These are phyloP conservation scores for Drosophila sturtevanti DNA, from an alignment of 1,140 invertebrate genomes.

Conservation along the genomic window DNA sequence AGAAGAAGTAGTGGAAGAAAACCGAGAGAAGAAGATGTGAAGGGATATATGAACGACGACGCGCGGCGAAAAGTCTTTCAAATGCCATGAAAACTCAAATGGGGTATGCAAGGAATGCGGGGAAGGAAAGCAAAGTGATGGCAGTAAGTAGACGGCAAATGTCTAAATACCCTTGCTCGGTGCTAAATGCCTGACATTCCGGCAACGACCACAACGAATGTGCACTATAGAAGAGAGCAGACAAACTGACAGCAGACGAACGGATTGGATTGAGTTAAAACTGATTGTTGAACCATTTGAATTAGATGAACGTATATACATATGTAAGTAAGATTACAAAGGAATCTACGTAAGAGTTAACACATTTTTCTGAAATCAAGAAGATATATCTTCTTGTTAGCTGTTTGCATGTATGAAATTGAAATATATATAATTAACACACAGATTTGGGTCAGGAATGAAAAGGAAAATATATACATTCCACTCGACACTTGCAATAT, in stretches of 20 bases:
- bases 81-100: neutral
- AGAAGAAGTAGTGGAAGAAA: slow-evolving; percentile 22
- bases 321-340: neutral
- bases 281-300: neutral
- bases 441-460: neutral
- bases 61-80: neutral
- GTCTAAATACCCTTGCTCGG: slow-evolving; percentile 76
- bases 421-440: too few species aligned
- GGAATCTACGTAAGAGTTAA: too few species aligned
- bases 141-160: slow-evolving; percentile 70
- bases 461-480: neutral
- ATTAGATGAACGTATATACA: neutral
- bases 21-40: slow-evolving; percentile 5
- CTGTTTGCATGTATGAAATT: too few species aligned
- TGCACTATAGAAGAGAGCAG: neutral
- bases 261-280: slow-evolving; percentile 1
- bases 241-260: slow-evolving; percentile 10
- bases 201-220: slow-evolving; percentile 58
- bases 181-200: slow-evolving; percentile 75
- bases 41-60: neutral
- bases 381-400: too few species aligned
- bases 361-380: too few species aligned
- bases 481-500: slow-evolving; percentile 29
- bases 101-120: neutral
- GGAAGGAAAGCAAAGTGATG: slow-evolving; percentile 3